Evolutionary conservation across 2,888 invertebrate genomes (phyloP).

Genomic region (Trichopria drosophilae): DNA sequence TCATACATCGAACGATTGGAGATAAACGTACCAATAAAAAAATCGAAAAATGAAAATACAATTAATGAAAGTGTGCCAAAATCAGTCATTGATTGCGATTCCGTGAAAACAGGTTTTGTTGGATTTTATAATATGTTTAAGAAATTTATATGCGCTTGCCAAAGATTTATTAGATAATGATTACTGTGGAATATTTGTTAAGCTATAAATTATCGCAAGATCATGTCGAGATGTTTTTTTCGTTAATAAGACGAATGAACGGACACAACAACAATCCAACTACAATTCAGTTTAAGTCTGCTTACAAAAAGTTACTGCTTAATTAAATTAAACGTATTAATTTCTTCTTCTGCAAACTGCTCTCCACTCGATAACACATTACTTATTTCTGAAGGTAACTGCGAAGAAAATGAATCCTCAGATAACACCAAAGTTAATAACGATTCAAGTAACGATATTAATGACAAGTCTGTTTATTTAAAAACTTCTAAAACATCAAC

Average conservation of each 20-base stretch:
- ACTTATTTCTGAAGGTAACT: too few relatives aligned
- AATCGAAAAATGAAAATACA: too few relatives aligned
- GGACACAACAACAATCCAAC: constrained; percentile 27
- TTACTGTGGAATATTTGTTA: constrained; percentile 18
- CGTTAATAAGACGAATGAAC: constrained; percentile 17
- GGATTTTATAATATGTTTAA: constrained; percentile 21
- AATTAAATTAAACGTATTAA: constrained; percentile 15
- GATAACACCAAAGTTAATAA: too few relatives aligned
- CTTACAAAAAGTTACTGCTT: constrained; percentile 22
- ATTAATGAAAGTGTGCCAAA: too few relatives aligned
- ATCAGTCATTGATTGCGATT: too few relatives aligned
- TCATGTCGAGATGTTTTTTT: constrained; percentile 27
- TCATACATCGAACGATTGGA: too few relatives aligned
- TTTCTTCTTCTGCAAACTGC: constrained; percentile 22
- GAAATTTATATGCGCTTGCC: constrained; percentile 13
- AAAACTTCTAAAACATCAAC: too few relatives aligned
- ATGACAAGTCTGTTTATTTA: too few relatives aligned
- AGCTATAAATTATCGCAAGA: constrained; percentile 27
- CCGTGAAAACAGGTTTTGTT: too few relatives aligned
- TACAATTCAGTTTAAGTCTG: constrained; percentile 23
- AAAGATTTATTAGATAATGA: constrained; percentile 14
- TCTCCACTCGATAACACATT: constrained; percentile 17
- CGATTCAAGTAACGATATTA: too few relatives aligned
- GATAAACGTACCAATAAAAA: too few relatives aligned
- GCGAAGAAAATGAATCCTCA: too few relatives aligned